Percentiles rank a stretch among this genome's conserved stretches.
Evolutionary conservation across 2,113 vertebrate species (phyloP).

Genomic region (Passerina amoena): DNA sequence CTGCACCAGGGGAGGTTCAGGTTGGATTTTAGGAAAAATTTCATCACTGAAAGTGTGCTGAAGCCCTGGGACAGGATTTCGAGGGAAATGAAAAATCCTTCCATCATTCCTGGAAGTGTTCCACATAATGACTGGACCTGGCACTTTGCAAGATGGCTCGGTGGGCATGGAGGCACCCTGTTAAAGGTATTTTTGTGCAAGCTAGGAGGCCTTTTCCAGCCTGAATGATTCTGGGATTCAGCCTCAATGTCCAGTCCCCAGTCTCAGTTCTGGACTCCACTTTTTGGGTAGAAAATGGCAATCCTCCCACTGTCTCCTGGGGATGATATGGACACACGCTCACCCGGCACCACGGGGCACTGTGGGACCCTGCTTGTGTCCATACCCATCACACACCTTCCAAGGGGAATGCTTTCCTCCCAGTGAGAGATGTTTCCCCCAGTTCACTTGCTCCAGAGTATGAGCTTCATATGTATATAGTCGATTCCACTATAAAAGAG

Average conservation of each 20-base stretch:
- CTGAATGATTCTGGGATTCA: neutral
- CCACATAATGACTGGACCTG: neutral
- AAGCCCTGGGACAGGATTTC: neutral
- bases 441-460: neutral
- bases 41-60: neutral
- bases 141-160: neutral
- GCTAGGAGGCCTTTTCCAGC: neutral
- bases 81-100: neutral
- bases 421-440: neutral
- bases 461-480: neutral
- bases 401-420: neutral
- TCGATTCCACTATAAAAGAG: neutral
- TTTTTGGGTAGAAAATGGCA: neutral
- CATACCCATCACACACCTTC: neutral
- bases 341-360: neutral
- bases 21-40: neutral
- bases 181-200: neutral
- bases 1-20: neutral
- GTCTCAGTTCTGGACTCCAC: neutral
- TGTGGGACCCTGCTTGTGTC: neutral
- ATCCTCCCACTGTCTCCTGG: fast-evolving
- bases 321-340: neutral
- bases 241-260: too few species aligned
- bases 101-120: neutral
- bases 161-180: too few species aligned